Evolutionary conservation across 2,888 invertebrate genomes (phyloP), one percentile per base, ranked within the genome.

Genomic region (Cephus pygmeus): DNA sequence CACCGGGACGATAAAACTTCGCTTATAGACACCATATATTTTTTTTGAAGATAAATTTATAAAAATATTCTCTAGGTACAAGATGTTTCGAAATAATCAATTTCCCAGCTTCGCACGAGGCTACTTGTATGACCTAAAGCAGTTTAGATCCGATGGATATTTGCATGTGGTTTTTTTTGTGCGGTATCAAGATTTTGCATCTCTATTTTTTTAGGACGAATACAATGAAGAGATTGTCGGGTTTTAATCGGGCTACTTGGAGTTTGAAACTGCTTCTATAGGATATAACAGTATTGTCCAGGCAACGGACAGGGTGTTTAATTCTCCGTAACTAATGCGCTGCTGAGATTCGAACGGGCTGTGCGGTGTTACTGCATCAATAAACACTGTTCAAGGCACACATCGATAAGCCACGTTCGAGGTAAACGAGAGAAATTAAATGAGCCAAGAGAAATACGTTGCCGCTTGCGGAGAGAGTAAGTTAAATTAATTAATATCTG

Each of bases 321-420:
- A 71, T 71, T 71, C 71, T 12, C 71, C 33, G 71, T 71, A 33
- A 31, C 71, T 71, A 71, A 71, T 71, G 71, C 71, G 31, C 12
- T 15, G 71, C 15, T 71, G 31, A 71, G 71, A 71, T 33, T 71
- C 33, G 6, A 71, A 33, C 71, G 71, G 33, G 71, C 15, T 23
- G 40, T 9, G 23, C 31, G 31, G 71, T 71, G 71, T 15, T 31
- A 71, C 71, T 30, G 71, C 31, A 71, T 30, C 71, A 15, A 33
- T 71, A 31, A 15, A 23, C 40, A 6, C 40, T 56, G 23, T 35
- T 35, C 11, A 35, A 35, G 35, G 35, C 35, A 12, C 35, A 35
- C 11, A 35, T 35, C 35, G 35, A 35, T 12, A 35, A 56, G 40
- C 40, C 40, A 12, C 71, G 71, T 71, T 71, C 71, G 71, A 56